Base-by-base conservation (phyloP, 1,140 invertebrate genomes). In the Kradibia gibbosae region DNA sequence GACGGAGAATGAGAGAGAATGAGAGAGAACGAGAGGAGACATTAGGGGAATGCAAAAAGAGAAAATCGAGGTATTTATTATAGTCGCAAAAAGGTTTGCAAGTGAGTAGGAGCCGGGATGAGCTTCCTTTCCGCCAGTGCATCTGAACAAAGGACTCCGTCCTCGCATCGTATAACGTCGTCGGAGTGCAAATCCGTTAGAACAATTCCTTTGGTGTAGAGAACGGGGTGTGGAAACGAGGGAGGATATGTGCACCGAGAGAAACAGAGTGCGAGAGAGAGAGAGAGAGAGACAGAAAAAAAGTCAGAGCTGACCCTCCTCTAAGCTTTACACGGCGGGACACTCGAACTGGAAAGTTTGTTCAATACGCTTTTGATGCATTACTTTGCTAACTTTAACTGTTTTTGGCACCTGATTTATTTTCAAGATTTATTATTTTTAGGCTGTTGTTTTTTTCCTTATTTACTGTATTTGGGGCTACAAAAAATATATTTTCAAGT, bases 351-450 rank as follows among this genome's bases (percentile, higher is more conserved):
- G 45, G 7, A 17, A 79, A 83, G 79, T 86, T 86, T 85, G 80
- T 85, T 84, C 81, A 77, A 81, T 82, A 81, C 45, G 28, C 53
- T 36, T 36, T 78, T 87, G 86, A 86, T 85, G 81, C 78, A 67
- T 86, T 84, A 81, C 84, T 78, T 78, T 85, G 85, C 84, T 83
- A 88, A 87, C 86, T 86, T 83, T 83, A 72, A 80, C 67, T 83
- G 84, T 83, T 34, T 70, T 39, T 55, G 48, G 53, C 76, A 28
- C 31, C 13, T 25, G 31, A 75, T 76, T 76, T 74, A 55, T 74
- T 13, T 28, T 48, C 25, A 11, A 48, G 20, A 57, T 45, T 62
- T 62, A 76, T 76, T 45, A 42, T 62, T 62, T 53, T 74, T 31
- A 31, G 1, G 3, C 28, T 17, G 13, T 65, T 34, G 13, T 34